Percentiles rank a stretch among this genome's conserved stretches.
Conservation (phyloP, 2,797 vertebrate species). For the Esox lucius region DNA sequence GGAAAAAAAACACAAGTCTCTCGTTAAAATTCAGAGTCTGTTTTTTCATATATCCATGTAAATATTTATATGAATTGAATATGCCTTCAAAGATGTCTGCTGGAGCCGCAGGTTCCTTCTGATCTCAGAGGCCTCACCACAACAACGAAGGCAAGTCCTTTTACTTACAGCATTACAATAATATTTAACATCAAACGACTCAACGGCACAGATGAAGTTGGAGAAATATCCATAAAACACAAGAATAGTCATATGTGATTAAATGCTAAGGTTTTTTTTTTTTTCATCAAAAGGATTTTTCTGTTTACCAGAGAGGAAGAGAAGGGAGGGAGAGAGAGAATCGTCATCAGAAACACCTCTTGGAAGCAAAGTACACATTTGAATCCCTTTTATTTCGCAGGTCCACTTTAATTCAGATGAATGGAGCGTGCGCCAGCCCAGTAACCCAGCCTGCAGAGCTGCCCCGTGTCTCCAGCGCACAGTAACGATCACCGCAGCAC, state of each 20-base stretch:
- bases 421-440: slow-evolving; percentile 47
- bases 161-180: slow-evolving; percentile 31
- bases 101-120: slow-evolving; percentile 20
- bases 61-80: slow-evolving; percentile 25
- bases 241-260: slow-evolving; percentile 27
- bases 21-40: slow-evolving; percentile 3
- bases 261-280: slow-evolving; percentile 46
- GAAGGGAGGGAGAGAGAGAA: slow-evolving; percentile 32
- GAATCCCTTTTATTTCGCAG: slow-evolving; percentile 66
- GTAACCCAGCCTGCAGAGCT: slow-evolving; percentile 66
- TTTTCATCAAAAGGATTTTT: slow-evolving; percentile 54
- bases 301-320: slow-evolving; percentile 29
- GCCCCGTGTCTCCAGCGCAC: slow-evolving; percentile 33
- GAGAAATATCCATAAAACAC: slow-evolving; percentile 28
- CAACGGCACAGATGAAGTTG: slow-evolving; percentile 24
- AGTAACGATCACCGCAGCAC: slow-evolving; percentile 63
- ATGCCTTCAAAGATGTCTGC: slow-evolving; percentile 15
- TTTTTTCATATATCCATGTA: background rate
- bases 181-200: slow-evolving; percentile 59
- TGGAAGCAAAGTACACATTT: slow-evolving; percentile 45
- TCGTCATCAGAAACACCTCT: slow-evolving; percentile 26
- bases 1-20: background rate
- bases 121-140: slow-evolving; percentile 37
- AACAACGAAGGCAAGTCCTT: slow-evolving; percentile 10
- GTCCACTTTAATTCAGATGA: slow-evolving; percentile 71